A percentile compares a stretch with the other conserved stretches of the same genome.
These are phyloP conservation scores for Gibbula magus DNA, from an alignment of 2,888 invertebrate genomes.

Conservation along the genomic window DNA sequence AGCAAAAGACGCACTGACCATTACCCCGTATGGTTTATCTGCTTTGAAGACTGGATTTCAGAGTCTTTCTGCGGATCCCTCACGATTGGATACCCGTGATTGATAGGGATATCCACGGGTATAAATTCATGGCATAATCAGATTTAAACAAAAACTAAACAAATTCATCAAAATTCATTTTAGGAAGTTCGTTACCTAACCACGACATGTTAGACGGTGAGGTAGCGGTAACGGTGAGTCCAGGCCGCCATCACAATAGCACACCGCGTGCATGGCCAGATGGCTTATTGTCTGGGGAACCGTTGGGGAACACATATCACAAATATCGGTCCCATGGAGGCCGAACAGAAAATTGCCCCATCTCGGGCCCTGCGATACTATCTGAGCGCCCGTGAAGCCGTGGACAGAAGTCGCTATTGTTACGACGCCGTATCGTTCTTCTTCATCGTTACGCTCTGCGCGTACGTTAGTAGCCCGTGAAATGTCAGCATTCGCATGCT, in stretches of 20 bases:
- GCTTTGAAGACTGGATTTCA: too few species aligned
- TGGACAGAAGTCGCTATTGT: slow-evolving; percentile 19
- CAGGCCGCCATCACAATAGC: background rate
- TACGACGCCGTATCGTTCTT: slow-evolving; percentile 6
- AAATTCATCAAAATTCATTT: background rate
- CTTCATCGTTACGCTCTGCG: slow-evolving; percentile 9
- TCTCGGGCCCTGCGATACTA: background rate
- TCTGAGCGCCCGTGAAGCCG: background rate
- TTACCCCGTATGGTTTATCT: too few species aligned
- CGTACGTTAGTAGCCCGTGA: background rate
- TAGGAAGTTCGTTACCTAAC: background rate
- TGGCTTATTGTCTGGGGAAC: background rate
- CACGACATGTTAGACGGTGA: background rate
- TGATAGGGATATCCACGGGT: too few species aligned
- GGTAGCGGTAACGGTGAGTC: background rate
- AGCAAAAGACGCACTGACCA: too few species aligned
- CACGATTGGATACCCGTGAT: too few species aligned
- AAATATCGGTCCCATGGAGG: background rate
- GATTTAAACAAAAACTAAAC: background rate
- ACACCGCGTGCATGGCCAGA: slow-evolving; percentile 10
- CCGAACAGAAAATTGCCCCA: slow-evolving; percentile 16
- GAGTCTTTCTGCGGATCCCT: too few species aligned
- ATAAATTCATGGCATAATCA: too few species aligned
- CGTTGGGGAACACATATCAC: slow-evolving; percentile 19
- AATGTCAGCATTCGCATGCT: background rate